These are phyloP conservation scores for Pseudorhiza aurosa DNA, from an alignment of 30 jellyfish, hydroid and myxozoan genomes.

Conservation along the genomic window DNA sequence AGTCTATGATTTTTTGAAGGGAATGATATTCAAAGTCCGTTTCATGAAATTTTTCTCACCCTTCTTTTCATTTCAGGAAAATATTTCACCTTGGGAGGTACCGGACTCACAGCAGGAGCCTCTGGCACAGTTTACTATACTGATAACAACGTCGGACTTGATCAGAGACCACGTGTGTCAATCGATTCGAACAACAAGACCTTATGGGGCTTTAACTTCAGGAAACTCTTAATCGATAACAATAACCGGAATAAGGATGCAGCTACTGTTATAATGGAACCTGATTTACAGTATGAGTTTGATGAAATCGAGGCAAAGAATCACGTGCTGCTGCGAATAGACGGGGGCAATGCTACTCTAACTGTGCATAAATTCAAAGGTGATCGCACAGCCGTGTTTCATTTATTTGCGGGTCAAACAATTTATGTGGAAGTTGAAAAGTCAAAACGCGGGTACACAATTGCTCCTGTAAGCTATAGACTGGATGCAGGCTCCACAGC, in stretches of 20 bases:
- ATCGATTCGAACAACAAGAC: conserved; percentile 33
- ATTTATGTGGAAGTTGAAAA: conserved; percentile 60
- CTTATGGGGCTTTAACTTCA: conserved; percentile 59
- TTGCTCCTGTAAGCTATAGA: conserved; percentile 70
- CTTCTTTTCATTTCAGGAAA: conserved; percentile 28
- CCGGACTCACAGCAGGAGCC: conserved; percentile 66
- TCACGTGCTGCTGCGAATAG: conserved; percentile 32
- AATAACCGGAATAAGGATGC: conserved; percentile 38
- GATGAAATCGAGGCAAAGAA: conserved; percentile 63
- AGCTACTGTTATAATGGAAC: conserved; percentile 47
- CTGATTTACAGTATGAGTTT: conserved; percentile 40
- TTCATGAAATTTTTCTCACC: too few species aligned
- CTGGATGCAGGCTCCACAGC: conserved; percentile 47
- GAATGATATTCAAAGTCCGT: too few species aligned
- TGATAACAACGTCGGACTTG: conserved; percentile 47
- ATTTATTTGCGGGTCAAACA: conserved; percentile 27
- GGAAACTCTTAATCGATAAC: conserved; percentile 36
- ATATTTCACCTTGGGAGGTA: conserved; percentile 49
- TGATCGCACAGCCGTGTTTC: conserved; percentile 65
- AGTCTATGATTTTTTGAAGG: too few species aligned
- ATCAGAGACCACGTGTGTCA: conserved; percentile 41
- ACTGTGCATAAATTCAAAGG: conserved; percentile 57
- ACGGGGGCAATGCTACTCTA: conserved; percentile 52
- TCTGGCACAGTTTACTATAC: conserved; percentile 60
- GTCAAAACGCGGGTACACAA: conserved; percentile 51